Evolutionary conservation across 2,113 vertebrate species (phyloP), one percentile per base, ranked within the genome.

Genomic region (Labrus mixtus): DNA sequence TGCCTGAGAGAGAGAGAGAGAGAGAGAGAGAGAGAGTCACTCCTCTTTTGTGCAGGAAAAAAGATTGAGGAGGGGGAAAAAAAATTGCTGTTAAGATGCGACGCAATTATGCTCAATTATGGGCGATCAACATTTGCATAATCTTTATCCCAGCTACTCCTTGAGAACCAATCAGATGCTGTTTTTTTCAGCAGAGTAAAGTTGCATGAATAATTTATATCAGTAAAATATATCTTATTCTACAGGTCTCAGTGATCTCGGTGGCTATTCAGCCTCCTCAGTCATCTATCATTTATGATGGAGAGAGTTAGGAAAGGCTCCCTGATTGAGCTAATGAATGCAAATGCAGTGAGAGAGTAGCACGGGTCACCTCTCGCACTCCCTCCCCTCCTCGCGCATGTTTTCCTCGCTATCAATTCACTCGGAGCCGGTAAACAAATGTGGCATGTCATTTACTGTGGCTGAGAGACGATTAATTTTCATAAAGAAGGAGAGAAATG

Each of bases 281-380:
- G 76, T 81, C 90, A 91, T 91, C 87, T 87, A 91, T 91, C 90
- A 92, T 90, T 91, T 86, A 89, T 90, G 90, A 90, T 84, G 86
- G 80, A 83, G 84, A 73, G 81, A 81, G 84, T 84, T 66, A 79
- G 88, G 91, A 92, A 92, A 91, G 79, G 83, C 84, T 78, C 64
- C 70, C 83, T 91, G 88, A 92, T 91, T 86, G 79, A 87, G 72
- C 83, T 91, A 91, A 90, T 92, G 83, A 92, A 93, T 92, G 90
- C 90, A 90, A 90, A 92, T 90, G 83, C 78, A 85, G 73, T 85
- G 73, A 50, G 37, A 73, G 78, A 86, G 76, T 84, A 74, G 76
- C 85, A 83, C 59, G 90, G 91, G 91, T 92, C 92, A 92, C n/a
- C n/a, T n/a, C n/a, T n/a, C n/a, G 57, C 73, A 62, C 77, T 81